A percentile compares a stretch with the other conserved stretches of the same genome.
phyloP scores from a whole-genome alignment of 1,140 invertebrate species.

The Galleria mellonella region DNA sequence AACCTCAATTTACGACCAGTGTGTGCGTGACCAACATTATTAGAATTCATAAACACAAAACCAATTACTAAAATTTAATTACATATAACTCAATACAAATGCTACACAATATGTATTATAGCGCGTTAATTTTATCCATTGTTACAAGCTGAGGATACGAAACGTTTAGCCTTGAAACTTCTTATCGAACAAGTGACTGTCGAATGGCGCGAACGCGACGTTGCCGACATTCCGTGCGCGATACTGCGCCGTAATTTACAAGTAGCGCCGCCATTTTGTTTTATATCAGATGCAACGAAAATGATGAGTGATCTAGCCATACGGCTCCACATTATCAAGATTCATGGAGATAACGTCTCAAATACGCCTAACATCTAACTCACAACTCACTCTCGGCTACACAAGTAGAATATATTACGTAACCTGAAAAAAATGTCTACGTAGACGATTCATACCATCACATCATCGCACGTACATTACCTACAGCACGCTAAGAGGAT shows the following conservation, averaged over 20 bases:
- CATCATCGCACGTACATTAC: conserved; percentile 9
- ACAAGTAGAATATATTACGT: conserved; percentile 13
- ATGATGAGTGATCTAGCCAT: conserved; percentile 3
- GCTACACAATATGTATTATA: conserved; percentile 7
- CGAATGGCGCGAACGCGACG: conserved; percentile 39
- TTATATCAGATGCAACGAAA: conserved; percentile 27
- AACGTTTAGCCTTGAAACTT: conserved; percentile 64
- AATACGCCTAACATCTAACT: no score
- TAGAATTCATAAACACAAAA: not conserved
- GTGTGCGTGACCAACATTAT: conserved; percentile 13
- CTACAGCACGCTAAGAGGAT: conserved; percentile 12
- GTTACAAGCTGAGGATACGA: conserved; percentile 47
- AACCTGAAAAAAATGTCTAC: conserved; percentile 18
- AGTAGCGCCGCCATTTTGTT: conserved; percentile 61
- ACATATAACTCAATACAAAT: conserved; percentile 12
- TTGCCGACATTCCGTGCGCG: conserved; percentile 52
- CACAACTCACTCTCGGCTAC: no score
- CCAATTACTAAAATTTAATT: conserved; percentile 6
- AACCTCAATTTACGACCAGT: conserved; percentile 18
- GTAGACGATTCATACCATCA: conserved; percentile 8
- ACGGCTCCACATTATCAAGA: no score
- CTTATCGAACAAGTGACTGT: conserved; percentile 63
- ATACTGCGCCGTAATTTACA: conserved; percentile 61
- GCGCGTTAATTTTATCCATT: conserved; percentile 47
- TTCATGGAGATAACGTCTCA: no score